Conservation (phyloP, 2,888 invertebrate species). For the Ametastegia equiseti region DNA sequence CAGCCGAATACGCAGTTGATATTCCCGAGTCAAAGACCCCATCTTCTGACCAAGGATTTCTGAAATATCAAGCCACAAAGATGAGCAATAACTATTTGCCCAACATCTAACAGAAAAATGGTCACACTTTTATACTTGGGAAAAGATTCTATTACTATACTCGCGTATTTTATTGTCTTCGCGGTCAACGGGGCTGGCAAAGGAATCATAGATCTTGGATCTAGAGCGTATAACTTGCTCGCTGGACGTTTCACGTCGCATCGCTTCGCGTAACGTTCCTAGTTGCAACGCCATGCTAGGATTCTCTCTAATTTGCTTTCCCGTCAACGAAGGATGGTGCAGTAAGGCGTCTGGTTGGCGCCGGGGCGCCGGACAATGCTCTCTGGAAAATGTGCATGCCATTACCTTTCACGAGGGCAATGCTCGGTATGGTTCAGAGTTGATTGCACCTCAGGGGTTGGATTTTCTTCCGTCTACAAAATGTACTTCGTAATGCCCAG, state of each 20-base stretch:
- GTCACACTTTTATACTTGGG: background rate
- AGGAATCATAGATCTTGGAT: background rate
- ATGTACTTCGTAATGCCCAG: background rate
- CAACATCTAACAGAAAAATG: too few species aligned
- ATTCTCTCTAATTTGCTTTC: constrained; percentile 9
- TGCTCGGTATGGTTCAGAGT: constrained; percentile 36
- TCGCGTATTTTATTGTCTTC: background rate
- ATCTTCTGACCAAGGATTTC: background rate
- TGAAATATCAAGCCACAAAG: background rate
- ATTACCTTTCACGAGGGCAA: constrained; percentile 42
- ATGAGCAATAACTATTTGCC: too few species aligned
- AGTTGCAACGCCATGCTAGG: background rate
- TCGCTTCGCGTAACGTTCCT: background rate
- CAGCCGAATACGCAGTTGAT: background rate
- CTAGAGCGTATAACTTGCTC: background rate
- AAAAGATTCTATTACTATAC: background rate
- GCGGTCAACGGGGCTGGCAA: background rate
- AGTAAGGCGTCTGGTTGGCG: constrained; percentile 31
- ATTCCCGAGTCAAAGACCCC: background rate
- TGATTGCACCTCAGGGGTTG: constrained; percentile 39
- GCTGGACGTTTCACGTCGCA: constrained; percentile 12
- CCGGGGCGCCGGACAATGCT: constrained; percentile 34
- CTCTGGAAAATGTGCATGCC: constrained; percentile 38
- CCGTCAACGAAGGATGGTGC: constrained; percentile 13
- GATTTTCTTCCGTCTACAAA: constrained; percentile 22